These are phyloP conservation scores for Burhinus bistriatus DNA, from an alignment of 2,113 vertebrate species.

Conservation along the genomic window DNA sequence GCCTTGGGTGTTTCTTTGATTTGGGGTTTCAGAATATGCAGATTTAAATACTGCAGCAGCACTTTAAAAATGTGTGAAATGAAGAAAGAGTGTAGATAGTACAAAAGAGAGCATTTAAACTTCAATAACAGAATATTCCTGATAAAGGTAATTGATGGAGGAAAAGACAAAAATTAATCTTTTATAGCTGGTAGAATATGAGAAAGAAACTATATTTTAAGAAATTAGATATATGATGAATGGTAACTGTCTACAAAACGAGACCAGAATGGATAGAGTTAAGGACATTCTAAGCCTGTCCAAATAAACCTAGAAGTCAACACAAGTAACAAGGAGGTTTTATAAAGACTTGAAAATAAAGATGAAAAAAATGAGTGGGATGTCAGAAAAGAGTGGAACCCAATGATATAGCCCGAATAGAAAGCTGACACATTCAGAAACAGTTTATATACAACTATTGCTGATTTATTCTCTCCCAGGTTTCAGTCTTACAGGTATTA, in stretches of 20 bases:
- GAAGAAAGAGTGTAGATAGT: not conserved
- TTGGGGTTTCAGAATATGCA: not conserved
- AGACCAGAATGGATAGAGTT: not conserved
- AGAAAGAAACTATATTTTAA: not conserved
- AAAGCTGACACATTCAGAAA: not conserved
- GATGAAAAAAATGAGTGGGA: not conserved
- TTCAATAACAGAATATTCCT: not conserved
- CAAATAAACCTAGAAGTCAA: not conserved
- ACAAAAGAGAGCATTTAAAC: not conserved
- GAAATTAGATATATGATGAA: not conserved
- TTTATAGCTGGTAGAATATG: not conserved
- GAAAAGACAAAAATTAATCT: not conserved
- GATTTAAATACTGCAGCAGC: not conserved
- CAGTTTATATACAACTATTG: not conserved
- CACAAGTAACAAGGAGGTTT: not conserved
- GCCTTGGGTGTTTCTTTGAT: not conserved
- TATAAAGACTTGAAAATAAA: not conserved
- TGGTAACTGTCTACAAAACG: not conserved
- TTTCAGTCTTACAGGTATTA: not conserved
- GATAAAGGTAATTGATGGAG: not conserved
- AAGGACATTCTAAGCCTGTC: not conserved
- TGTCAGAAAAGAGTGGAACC: not conserved
- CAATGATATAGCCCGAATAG: not conserved
- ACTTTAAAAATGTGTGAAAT: not conserved
- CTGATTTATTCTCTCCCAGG: not conserved